Percentiles rank a stretch among this genome's conserved stretches.
Conservation (phyloP, 2,888 invertebrate genomes). For the Seladonia tumulorum region DNA sequence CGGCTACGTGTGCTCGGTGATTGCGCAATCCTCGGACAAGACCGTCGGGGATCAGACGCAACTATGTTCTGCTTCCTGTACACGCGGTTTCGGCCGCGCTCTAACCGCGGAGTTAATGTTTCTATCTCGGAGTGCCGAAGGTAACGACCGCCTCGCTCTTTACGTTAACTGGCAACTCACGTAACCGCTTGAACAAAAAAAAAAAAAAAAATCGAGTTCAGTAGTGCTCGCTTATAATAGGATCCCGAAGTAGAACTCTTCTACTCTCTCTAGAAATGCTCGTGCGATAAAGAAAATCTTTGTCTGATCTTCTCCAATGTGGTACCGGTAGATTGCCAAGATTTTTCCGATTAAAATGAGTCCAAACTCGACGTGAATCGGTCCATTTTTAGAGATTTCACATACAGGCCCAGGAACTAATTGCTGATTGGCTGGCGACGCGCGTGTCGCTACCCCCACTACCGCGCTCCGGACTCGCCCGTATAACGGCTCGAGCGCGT, state of each 20-base stretch:
- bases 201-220: neutral
- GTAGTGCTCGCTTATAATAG: no score
- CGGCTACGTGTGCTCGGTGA: conserved; percentile 44
- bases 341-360: neutral
- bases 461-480: no score
- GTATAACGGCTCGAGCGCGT: no score
- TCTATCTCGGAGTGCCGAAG: conserved; percentile 10
- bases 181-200: no score
- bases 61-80: conserved; percentile 44
- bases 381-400: neutral
- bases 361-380: neutral
- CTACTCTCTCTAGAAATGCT: no score
- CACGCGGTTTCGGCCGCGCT: neutral
- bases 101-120: conserved; percentile 3
- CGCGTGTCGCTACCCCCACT: neutral
- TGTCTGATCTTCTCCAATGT: neutral
- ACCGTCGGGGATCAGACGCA: conserved; percentile 56
- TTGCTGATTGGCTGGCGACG: neutral
- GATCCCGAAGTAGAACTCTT: neutral
- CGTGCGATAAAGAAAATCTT: neutral
- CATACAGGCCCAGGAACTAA: neutral
- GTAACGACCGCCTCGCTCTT: conserved; percentile 1
- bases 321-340: neutral
- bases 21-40: conserved; percentile 62
- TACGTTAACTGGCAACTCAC: neutral